phyloP scores from a whole-genome alignment of 2,113 vertebrate genomes.

The Craseonycteris thonglongyai region DNA sequence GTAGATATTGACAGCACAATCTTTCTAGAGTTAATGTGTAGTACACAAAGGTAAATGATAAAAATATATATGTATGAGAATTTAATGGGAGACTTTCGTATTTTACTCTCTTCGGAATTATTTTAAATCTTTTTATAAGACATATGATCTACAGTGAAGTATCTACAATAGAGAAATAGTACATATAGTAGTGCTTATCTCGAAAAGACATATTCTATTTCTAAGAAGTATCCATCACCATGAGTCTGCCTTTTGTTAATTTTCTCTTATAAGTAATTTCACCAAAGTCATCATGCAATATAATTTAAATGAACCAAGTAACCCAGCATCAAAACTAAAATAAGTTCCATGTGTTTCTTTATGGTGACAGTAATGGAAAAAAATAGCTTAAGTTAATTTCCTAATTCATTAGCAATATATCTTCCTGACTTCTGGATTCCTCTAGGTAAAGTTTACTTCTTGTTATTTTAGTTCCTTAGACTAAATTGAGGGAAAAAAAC shows the following conservation, averaged over 20 bases:
- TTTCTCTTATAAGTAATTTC: neutral
- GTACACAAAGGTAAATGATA: neutral
- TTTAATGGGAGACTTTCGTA: neutral
- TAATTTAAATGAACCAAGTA: neutral
- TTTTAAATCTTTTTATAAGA: neutral
- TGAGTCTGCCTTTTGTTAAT: neutral
- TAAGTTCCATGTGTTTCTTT: neutral
- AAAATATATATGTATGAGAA: neutral
- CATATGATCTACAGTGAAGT: neutral
- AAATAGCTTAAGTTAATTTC: neutral
- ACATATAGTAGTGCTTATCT: fast-evolving
- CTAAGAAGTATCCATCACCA: neutral
- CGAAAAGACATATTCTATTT: neutral
- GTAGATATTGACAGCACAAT: neutral
- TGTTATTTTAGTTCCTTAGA: fast-evolving
- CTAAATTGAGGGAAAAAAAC: neutral
- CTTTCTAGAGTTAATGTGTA: neutral
- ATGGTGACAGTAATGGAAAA: neutral
- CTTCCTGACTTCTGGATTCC: neutral
- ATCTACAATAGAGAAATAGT: neutral
- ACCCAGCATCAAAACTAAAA: neutral
- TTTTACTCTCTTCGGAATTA: neutral
- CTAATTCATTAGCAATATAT: neutral
- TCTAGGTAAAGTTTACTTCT: neutral
- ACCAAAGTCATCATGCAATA: neutral